Conservation (phyloP, 2,888 invertebrate genomes). For the Nesidiocoris tenuis region DNA sequence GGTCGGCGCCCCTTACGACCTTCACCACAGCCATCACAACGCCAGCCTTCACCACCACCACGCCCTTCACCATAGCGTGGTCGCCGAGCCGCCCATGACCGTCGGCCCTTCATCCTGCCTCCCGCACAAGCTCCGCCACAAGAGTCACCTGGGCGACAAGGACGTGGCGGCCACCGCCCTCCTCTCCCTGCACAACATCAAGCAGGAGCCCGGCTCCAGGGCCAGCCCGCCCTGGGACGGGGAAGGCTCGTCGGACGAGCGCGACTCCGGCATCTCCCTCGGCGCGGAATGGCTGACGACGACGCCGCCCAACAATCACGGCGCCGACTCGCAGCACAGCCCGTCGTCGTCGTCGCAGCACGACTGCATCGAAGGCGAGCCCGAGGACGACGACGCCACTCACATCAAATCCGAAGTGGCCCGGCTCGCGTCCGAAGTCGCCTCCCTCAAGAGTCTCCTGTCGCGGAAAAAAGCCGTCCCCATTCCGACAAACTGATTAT, state of each 20-base stretch:
- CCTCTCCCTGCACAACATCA: conserved; percentile 58
- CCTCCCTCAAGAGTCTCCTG: conserved; percentile 67
- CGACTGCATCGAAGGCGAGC: conserved; percentile 48
- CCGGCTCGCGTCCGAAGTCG: conserved; percentile 86
- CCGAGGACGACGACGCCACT: conserved; percentile 53
- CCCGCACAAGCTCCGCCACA: conserved; percentile 88
- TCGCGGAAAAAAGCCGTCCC: conserved; percentile 49
- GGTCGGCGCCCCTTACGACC: conserved; percentile 70
- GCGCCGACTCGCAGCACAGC: conserved; percentile 52
- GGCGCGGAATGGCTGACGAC: conserved; percentile 64
- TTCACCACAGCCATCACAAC: conserved; percentile 48
- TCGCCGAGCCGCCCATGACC: not conserved
- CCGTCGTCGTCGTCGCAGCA: conserved; percentile 27
- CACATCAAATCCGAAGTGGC: conserved; percentile 83
- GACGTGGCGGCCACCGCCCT: conserved; percentile 73
- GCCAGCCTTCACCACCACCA: conserved; percentile 63
- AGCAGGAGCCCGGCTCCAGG: conserved; percentile 76
- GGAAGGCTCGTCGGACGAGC: conserved; percentile 85
- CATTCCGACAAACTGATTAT: conserved; percentile 45
- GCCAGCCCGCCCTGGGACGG: conserved; percentile 84
- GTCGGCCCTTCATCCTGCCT: conserved; percentile 54
- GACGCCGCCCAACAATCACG: conserved; percentile 51
- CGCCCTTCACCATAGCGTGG: not conserved
- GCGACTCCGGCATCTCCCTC: conserved; percentile 85
- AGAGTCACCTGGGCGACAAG: conserved; percentile 84